phyloP scores from a whole-genome alignment of 2,888 invertebrate genomes.

The Pristionchus exspectatus region DNA sequence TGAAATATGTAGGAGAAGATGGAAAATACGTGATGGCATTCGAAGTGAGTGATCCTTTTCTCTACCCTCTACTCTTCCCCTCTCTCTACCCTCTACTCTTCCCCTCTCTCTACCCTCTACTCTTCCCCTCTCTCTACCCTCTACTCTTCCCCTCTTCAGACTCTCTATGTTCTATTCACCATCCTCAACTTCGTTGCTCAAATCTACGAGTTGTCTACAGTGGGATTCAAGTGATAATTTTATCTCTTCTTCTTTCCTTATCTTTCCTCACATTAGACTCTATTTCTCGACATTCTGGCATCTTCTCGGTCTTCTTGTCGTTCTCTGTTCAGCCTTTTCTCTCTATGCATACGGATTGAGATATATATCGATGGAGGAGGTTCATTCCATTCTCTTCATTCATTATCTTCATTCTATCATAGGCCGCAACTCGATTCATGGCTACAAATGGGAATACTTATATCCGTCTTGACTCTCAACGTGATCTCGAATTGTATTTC shows the following conservation, averaged over 20 bases:
- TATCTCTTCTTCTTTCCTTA: neutral
- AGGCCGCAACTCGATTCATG: constrained; percentile 79
- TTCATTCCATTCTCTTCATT: neutral
- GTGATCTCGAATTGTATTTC: constrained; percentile 80
- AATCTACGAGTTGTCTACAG: constrained; percentile 42
- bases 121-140: neutral
- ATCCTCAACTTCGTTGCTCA: constrained; percentile 62
- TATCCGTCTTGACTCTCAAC: constrained; percentile 75
- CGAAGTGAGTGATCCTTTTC: constrained; percentile 56
- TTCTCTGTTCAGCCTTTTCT: constrained; percentile 59
- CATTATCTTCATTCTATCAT: neutral
- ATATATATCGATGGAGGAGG: constrained; percentile 59
- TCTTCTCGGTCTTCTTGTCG: constrained; percentile 63
- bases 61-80: neutral
- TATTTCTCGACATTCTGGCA: constrained; percentile 62
- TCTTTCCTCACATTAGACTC: neutral
- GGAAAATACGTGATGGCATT: constrained; percentile 62
- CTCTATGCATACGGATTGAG: constrained; percentile 63
- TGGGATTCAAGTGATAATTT: constrained; percentile 19
- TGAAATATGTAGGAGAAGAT: constrained; percentile 64
- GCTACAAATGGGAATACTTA: constrained; percentile 79
- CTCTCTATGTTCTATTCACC: constrained; percentile 63
- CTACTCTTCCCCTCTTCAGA: constrained; percentile 46
- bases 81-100: neutral
- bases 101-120: constrained; percentile 59